Conservation (phyloP, 2,113 vertebrate genomes). For the Andinoacara biseriatus region DNA sequence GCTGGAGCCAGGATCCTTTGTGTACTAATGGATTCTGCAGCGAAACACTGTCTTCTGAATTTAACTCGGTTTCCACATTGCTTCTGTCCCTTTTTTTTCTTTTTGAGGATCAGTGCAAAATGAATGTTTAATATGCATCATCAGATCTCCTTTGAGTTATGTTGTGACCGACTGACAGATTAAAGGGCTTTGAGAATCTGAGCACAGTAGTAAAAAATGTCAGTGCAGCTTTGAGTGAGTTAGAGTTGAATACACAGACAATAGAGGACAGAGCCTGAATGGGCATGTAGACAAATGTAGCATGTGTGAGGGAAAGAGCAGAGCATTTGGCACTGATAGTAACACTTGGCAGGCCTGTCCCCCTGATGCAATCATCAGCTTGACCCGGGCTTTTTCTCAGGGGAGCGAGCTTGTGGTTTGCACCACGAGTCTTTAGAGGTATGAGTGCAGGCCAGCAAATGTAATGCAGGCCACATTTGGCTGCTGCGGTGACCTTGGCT, state of each 20-base stretch:
- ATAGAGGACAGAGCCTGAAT: slow-evolving; percentile 12
- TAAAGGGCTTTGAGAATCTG: neutral
- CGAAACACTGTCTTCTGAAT: neutral
- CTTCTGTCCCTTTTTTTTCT: neutral
- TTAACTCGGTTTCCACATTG: neutral
- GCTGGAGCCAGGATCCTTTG: neutral
- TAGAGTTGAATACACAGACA: slow-evolving; percentile 25
- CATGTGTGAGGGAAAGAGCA: slow-evolving; percentile 33
- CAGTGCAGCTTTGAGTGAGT: neutral
- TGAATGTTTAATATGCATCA: neutral
- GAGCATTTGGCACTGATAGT: slow-evolving; percentile 37
- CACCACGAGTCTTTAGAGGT: slow-evolving; percentile 21
- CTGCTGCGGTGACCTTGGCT: slow-evolving; percentile 50
- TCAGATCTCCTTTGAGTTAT: neutral
- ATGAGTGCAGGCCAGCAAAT: neutral
- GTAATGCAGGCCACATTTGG: slow-evolving; percentile 37
- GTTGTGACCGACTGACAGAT: neutral
- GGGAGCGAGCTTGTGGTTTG: slow-evolving; percentile 29
- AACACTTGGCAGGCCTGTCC: slow-evolving; percentile 43
- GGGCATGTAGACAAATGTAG: slow-evolving; percentile 37
- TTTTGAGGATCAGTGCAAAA: neutral
- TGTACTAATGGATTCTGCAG: neutral
- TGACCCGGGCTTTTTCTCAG: slow-evolving; percentile 30
- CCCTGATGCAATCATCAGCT: slow-evolving; percentile 35
- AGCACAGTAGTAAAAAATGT: neutral